phyloP scores from a whole-genome alignment of 1,140 invertebrate genomes.

The Brachionus rotundiformis region DNA sequence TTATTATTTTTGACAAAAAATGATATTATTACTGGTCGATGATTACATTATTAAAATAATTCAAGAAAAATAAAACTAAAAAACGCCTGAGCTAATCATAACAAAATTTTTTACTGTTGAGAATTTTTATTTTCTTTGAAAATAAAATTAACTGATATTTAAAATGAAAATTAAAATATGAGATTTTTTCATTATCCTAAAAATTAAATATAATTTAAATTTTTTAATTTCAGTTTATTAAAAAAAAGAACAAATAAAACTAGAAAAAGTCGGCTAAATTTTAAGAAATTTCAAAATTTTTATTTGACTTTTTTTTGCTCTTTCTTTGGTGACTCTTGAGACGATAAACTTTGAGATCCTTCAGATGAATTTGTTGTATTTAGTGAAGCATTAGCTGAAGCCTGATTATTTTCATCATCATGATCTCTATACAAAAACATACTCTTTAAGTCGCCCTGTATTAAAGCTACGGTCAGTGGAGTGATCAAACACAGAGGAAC shows the following conservation, averaged over 20 bases:
- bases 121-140: too few relatives aligned
- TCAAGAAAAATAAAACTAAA: too few relatives aligned
- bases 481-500: slow-evolving; percentile 91
- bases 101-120: too few relatives aligned
- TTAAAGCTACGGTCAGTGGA: slow-evolving; percentile 79
- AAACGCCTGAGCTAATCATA: too few relatives aligned
- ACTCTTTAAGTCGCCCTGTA: slow-evolving; percentile 85
- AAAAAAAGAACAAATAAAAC: neutral
- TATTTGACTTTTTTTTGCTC: slow-evolving; percentile 22
- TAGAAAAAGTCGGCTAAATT: neutral
- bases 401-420: slow-evolving; percentile 10
- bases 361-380: slow-evolving; percentile 20
- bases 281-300: neutral
- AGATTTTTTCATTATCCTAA: too few relatives aligned
- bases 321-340: slow-evolving; percentile 19
- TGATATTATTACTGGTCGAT: too few relatives aligned
- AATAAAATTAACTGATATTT: too few relatives aligned
- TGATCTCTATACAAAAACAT: slow-evolving; percentile 68
- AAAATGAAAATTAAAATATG: too few relatives aligned
- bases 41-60: too few relatives aligned
- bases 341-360: neutral
- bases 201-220: neutral
- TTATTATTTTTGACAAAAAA: too few relatives aligned
- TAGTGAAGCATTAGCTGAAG: neutral
- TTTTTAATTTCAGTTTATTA: neutral